Percentiles rank a stretch among this genome's conserved stretches.
These are phyloP conservation scores for Sminthurides bifidus DNA, from an alignment of 1,140 invertebrate genomes.

Conservation along the genomic window DNA sequence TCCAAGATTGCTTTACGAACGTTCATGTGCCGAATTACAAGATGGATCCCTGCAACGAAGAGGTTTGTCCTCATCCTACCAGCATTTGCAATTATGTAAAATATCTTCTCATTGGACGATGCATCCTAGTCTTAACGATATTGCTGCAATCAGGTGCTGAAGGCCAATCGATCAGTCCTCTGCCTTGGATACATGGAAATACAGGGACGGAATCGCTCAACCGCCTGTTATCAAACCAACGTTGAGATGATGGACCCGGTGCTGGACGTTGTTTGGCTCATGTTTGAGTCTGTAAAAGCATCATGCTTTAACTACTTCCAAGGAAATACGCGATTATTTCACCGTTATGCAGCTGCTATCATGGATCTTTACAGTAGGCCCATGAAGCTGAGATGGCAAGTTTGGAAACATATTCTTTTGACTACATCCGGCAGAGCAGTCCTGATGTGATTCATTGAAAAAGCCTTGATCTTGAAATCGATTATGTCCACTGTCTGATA, in stretches of 20 bases:
- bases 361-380: conserved; percentile 1
- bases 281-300: conserved; percentile 1
- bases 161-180: neutral
- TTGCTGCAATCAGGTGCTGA: neutral
- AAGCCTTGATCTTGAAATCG: no score
- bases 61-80: neutral
- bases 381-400: conserved; percentile 4
- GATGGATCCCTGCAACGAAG: neutral
- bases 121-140: neutral
- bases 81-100: neutral
- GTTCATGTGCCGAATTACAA: neutral
- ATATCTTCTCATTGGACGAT: neutral
- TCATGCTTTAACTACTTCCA: conserved; percentile 3
- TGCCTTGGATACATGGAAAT: neutral
- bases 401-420: no score
- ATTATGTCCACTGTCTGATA: no score
- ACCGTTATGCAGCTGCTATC: conserved; percentile 2
- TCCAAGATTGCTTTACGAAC: neutral
- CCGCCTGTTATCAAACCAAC: neutral
- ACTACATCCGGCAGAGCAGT: no score
- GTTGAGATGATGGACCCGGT: neutral
- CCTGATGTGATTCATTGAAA: no score
- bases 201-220: neutral
- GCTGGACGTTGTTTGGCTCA: conserved; percentile 3
- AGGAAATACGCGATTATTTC: conserved; percentile 4